Base-by-base conservation (phyloP, 2,888 invertebrate genomes). In the Muschampia plurimacula region DNA sequence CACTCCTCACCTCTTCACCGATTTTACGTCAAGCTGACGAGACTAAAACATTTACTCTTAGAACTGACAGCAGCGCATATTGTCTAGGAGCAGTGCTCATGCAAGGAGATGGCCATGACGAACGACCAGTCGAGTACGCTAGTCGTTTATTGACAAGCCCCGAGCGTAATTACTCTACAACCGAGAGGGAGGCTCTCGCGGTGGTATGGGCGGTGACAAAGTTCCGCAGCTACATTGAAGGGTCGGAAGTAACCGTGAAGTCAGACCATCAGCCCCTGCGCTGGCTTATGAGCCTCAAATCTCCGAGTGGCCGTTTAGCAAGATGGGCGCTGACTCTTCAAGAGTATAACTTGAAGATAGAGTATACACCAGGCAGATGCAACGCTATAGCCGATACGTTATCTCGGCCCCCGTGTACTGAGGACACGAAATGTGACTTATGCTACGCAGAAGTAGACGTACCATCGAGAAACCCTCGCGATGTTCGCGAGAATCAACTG, bases 211-310 rank as follows among this genome's bases (percentile, higher is more conserved):
- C 67, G 0, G 44, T 67, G 0, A 59, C 36, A 1, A 68, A 68
- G 22, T 68, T 57, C 49, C 60, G 60, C 0, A 32, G 32, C 46
- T 63, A 62, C 63, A 63, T 63, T 1, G 68, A 60, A 2, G 44
- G 60, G 32, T 36, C 15, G 2, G 46, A 36, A 49, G 68, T 68
- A 4, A 22, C 6, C 10, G 60, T 68, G 7, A 62, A 62, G 46
- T 62, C 68, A 9, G 68, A 68, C 22, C 68, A 68, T 46, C 67
- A 67, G 13, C 57, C 67, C 22, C 9, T 57, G 4, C 28, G 57
- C 3, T 67, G 67, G 67, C 9, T 67, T 57, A 67, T 67, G 67
- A 59, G 6, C 5, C 22, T 67, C 1, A 57, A 44, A 9, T 57
- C 67, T 22, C 67, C 67, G 1, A 67, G 57, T 2, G 67, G 67